These are phyloP conservation scores for Cyprinodon variegatus DNA, from an alignment of 2,113 vertebrate genomes.

Conservation along the genomic window DNA sequence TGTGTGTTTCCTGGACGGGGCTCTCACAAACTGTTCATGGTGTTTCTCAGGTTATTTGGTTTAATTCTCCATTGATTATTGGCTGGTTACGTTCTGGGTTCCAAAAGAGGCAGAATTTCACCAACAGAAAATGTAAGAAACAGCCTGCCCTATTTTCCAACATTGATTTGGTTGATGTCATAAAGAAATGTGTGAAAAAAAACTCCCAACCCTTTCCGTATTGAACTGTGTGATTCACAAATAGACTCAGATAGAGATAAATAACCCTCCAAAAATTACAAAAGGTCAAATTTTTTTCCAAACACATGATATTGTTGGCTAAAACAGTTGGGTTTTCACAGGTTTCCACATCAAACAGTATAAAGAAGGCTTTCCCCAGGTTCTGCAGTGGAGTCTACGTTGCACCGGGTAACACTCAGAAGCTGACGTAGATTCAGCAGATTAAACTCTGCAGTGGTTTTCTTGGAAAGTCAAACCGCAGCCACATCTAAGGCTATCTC, in stretches of 20 bases:
- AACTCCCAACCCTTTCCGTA: conserved; percentile 1
- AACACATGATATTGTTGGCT: conserved; percentile 1
- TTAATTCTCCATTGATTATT: neutral
- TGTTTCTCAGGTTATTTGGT: neutral
- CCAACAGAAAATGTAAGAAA: neutral
- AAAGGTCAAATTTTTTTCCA: neutral
- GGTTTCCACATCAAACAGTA: conserved; percentile 17
- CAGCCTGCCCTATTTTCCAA: neutral
- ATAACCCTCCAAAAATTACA: neutral
- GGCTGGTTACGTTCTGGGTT: neutral
- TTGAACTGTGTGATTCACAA: neutral
- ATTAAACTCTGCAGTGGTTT: conserved; percentile 8
- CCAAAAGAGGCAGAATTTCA: neutral
- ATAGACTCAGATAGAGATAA: conserved; percentile 2
- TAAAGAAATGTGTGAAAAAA: neutral
- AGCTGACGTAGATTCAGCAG: conserved; percentile 7
- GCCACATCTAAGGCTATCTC: conserved; percentile 20
- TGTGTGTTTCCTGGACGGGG: too few species aligned
- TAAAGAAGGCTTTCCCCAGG: conserved; percentile 16
- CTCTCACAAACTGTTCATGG: too few species aligned
- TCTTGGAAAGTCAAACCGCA: conserved; percentile 44
- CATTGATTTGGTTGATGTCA: conserved; percentile 3
- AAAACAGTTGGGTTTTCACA: conserved; percentile 13
- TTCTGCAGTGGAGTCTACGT: too few species aligned
- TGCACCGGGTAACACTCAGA: neutral